These are phyloP conservation scores for Pampus argenteus DNA, from an alignment of 2,797 vertebrate species.

Conservation along the genomic window DNA sequence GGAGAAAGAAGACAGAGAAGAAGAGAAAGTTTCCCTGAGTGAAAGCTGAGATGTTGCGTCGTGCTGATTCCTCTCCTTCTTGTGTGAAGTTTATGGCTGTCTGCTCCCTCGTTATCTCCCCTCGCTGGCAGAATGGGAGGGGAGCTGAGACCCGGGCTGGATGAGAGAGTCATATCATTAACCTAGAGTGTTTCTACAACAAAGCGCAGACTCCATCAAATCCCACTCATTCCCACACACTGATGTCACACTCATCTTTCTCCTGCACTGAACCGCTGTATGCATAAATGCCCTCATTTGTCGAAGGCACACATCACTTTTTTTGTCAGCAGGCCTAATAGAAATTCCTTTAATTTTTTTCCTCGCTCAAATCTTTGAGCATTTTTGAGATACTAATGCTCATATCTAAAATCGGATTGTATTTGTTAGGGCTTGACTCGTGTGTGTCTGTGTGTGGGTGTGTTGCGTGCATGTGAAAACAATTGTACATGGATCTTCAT, in stretches of 20 bases:
- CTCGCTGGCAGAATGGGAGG: constrained; percentile 52
- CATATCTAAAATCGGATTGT: constrained; percentile 66
- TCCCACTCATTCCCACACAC: constrained; percentile 69
- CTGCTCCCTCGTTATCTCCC: constrained; percentile 77
- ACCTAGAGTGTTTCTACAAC: constrained; percentile 76
- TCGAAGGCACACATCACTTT: constrained; percentile 51
- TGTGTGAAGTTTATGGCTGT: constrained; percentile 73
- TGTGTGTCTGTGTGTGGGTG: constrained; percentile 29
- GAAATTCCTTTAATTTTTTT: constrained; percentile 67
- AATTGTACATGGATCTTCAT: constrained; percentile 43
- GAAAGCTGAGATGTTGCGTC: constrained; percentile 57
- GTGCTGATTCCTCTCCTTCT: constrained; percentile 64
- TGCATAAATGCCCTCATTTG: constrained; percentile 68
- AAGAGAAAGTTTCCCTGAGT: constrained; percentile 65
- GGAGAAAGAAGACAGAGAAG: constrained; percentile 40
- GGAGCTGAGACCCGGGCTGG: constrained; percentile 47
- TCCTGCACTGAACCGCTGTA: constrained; percentile 50
- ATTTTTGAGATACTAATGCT: constrained; percentile 52
- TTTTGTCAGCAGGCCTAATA: constrained; percentile 52
- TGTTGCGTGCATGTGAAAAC: constrained; percentile 25
- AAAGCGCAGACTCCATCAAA: constrained; percentile 75
- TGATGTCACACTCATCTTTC: constrained; percentile 65
- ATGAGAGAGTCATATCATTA: constrained; percentile 79
- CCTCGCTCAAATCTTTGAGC: constrained; percentile 52
- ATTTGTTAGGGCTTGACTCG: constrained; percentile 51